Conservation (phyloP, 2,113 vertebrate genomes). For the Cygnus buccinator region DNA sequence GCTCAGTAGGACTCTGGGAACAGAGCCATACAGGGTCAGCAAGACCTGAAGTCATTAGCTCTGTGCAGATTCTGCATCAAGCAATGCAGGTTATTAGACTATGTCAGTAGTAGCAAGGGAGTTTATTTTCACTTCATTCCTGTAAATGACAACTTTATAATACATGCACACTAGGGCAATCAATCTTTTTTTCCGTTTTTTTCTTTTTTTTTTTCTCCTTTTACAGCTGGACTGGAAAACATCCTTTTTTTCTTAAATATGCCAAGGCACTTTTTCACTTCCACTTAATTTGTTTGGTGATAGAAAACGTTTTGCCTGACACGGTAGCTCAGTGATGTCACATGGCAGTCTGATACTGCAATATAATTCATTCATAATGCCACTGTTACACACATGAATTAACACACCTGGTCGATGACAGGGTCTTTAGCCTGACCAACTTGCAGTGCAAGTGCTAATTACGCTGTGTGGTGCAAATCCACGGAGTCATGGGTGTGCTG, state of each 20-base stretch:
- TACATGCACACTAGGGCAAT: not conserved
- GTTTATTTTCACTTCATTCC: conserved; percentile 47
- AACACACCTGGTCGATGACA: not conserved
- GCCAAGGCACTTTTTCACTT: not conserved
- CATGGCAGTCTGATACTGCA: not conserved
- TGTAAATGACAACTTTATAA: conserved; percentile 52
- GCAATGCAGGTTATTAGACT: conserved; percentile 31
- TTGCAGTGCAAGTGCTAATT: not conserved
- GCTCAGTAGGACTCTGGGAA: conserved; percentile 66
- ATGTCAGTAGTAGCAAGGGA: conserved; percentile 39
- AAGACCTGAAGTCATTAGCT: conserved; percentile 52
- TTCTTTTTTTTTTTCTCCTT: not conserved
- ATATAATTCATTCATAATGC: not conserved
- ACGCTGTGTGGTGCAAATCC: not conserved
- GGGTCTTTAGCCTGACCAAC: not conserved
- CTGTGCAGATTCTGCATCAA: conserved; percentile 5
- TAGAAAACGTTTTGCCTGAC: not conserved
- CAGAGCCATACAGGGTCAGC: conserved; percentile 48
- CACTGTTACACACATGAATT: not conserved
- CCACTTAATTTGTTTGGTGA: not conserved
- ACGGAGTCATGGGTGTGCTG: not conserved
- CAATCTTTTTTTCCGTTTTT: not conserved
- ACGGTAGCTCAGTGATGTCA: not conserved
- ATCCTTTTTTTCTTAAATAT: not conserved
- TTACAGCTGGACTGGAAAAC: not conserved